Evolutionary conservation across 1,140 invertebrate species (phyloP), one percentile per base, ranked within the genome.

Genomic region (Rhagoletis pomonella): DNA sequence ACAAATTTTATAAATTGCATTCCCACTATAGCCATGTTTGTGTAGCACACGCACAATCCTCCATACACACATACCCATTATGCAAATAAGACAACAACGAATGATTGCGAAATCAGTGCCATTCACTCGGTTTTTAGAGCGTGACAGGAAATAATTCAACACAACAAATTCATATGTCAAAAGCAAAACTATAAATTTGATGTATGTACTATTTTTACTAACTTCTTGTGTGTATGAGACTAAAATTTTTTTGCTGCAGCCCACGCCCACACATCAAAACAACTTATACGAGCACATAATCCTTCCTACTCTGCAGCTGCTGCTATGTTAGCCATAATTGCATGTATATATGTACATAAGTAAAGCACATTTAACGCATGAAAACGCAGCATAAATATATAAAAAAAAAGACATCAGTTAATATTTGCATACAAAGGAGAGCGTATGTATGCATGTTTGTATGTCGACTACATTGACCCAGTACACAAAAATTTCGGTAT

Each of bases 111-210:
- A 73, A 47, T 73, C 73, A 81, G 44, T 50, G 73, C 47, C 73
- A 81, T 55, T 81, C 73, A 81, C 2, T 55, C 73, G 73, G 3
- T 42, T 73, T 73, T 50, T 73, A 17, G 69, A 73, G 69, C 69
- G 44, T 81, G 47, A 29, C 47, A 19, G 73, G 47, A 81, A 81
- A 50, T 81, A 81, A 81, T 81, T 81, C 73, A 50, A 81, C 44
- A 1, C 50, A 55, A 81, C 73, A 58, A 81, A 81, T 81, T 81
- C 73, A 81, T n/a, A 81, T 81, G 73, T 81, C 73, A 39, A 81
- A 81, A n/a, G 42, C 73, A 81, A 81, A 81, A 81, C 73, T 42
- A 50, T 81, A 81, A 81, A 81, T 81, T 47, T 81, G 73, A 81
- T 81, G 55, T 81, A 81, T 81, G 7, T 50, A 12, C 73, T 81